Evolutionary conservation across 1,140 invertebrate genomes (phyloP).

Genomic region (Temnothorax longispinosus): DNA sequence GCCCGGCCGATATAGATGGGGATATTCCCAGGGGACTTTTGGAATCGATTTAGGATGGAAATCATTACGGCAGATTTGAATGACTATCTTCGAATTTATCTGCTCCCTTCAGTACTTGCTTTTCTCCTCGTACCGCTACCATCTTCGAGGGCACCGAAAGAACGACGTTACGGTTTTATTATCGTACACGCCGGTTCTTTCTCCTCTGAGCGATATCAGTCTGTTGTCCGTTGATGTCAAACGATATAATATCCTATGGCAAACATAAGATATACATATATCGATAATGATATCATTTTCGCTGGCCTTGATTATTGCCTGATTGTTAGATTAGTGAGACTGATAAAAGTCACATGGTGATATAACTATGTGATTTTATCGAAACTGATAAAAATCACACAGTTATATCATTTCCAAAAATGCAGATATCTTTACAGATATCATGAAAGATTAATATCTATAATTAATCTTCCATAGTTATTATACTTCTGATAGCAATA

Average conservation of each 20-base stretch:
- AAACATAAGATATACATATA: constrained; percentile 21
- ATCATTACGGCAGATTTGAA: constrained; percentile 86
- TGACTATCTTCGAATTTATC: constrained; percentile 85
- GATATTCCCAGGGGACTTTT: constrained; percentile 83
- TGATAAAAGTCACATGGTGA: not conserved
- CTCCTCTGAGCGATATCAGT: constrained; percentile 9
- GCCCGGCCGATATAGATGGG: constrained; percentile 70
- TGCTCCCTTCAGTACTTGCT: constrained; percentile 68
- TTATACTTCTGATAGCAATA: not conserved
- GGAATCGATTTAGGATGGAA: constrained; percentile 85
- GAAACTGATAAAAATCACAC: no score
- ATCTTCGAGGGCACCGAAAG: constrained; percentile 60
- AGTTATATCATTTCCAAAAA: not conserved
- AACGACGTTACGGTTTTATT: constrained; percentile 64
- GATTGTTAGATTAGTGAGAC: not conserved
- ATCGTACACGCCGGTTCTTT: constrained; percentile 25
- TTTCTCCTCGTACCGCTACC: constrained; percentile 48
- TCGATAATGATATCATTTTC: not conserved
- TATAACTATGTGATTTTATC: not conserved
- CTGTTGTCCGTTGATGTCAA: not conserved
- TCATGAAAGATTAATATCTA: not conserved
- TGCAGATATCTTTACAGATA: not conserved
- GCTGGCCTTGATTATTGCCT: not conserved
- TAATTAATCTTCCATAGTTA: not conserved
- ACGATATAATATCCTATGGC: not conserved